Evolutionary conservation across 2,113 vertebrate species (phyloP), one percentile per base, ranked within the genome.

Genomic region (Thunnus maccoyii): DNA sequence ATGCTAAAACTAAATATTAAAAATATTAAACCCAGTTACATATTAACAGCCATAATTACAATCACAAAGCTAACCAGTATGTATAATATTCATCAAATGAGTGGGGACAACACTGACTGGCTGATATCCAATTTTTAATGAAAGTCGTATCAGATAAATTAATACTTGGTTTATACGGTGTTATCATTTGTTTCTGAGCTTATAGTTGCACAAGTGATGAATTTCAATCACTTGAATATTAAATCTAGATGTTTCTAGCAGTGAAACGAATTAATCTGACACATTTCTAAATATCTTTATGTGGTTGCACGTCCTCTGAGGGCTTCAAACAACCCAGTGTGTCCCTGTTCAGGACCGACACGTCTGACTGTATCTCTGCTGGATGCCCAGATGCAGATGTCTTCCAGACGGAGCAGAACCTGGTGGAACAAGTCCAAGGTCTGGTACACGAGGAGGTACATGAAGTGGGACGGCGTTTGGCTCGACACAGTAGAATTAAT

Each of bases 401-500:
- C 85, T 63, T 54, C 63, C 80, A 76, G 55, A 64, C 70, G 70
- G 72, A 79, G 72, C 56, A 84, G 78, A 80, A 90, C 84, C 86
- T 69, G 85, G 82, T 71, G 82, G 88, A 89, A 89, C 87, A 77
- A 58, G 90, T 87, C 86, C 88, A 74, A 95, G 87, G 94, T 94
- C 95, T 95, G 95, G 95, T 95, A 94, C 91, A 86, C 83, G 87
- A 94, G 95, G 96, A 90, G 89, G 87, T 93, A 95, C 95, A 91
- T 92, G 95, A 94, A 97, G 95, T 95, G 96, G 95, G 96, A 95
- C 96, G 94, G 91, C 91, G 92, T 97, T 97, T 97, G 95, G 95
- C 97, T 97, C 95, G 95, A 95, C 94, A 95, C 94, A 95, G 95
- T 96, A 97, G 96, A 98, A 99, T 97, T 98, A 97, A 99, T 98